Percentiles rank a stretch among this genome's conserved stretches.
Evolutionary conservation across 2,888 invertebrate genomes (phyloP).

Genomic region (Neoitamus cyanurus): DNA sequence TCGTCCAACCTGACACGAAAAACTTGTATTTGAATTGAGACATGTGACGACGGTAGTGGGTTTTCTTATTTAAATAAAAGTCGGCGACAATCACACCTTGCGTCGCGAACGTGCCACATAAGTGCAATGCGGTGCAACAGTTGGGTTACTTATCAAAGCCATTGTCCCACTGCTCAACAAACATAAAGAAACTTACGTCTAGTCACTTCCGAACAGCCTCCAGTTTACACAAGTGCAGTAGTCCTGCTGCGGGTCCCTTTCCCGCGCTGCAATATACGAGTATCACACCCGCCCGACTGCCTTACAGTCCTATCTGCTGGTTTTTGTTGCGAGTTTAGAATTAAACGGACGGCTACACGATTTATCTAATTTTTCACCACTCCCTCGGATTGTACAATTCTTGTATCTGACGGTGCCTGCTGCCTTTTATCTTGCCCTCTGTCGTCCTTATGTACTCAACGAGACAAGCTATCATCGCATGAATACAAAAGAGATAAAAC

Average conservation of each 20-base stretch:
- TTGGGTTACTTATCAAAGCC: neutral
- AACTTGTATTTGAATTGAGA: neutral
- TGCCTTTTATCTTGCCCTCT: neutral
- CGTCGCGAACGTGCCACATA: neutral
- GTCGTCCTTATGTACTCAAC: neutral
- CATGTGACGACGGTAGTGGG: neutral
- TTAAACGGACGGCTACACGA: neutral
- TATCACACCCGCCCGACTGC: neutral
- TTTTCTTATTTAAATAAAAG: neutral
- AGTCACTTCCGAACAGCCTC: neutral
- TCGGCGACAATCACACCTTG: neutral
- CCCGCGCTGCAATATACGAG: neutral
- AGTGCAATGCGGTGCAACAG: neutral
- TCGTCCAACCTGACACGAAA: neutral
- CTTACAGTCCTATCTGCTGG: neutral
- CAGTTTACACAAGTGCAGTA: constrained; percentile 5
- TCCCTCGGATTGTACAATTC: neutral
- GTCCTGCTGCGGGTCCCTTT: neutral
- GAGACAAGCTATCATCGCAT: constrained; percentile 33
- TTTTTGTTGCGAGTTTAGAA: neutral
- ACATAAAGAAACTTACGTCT: neutral
- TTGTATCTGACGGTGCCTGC: neutral
- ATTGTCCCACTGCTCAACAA: neutral
- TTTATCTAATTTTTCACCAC: constrained; percentile 17
- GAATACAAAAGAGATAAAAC: constrained; percentile 49